phyloP scores from a whole-genome alignment of 2,888 invertebrate species.

The Scelioninae gen. 1 region DNA sequence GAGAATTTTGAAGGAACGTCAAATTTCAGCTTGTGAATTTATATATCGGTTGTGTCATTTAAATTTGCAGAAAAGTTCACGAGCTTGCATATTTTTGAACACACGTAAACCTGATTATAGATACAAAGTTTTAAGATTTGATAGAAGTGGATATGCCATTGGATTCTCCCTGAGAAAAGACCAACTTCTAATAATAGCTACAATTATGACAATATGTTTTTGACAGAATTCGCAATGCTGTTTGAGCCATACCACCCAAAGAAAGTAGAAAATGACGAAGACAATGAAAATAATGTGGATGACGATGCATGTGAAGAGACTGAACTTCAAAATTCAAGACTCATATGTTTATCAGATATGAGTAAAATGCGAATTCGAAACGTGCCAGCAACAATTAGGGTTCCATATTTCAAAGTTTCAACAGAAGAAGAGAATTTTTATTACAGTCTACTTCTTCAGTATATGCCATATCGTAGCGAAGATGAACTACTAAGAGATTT shows the following conservation, averaged over 20 bases:
- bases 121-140: conserved; percentile 8
- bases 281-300: conserved; percentile 16
- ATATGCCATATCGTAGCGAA: not conserved
- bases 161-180: not conserved
- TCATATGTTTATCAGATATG: conserved; percentile 6
- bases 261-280: not conserved
- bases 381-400: too few species aligned
- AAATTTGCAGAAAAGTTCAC: not conserved
- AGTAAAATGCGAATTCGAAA: conserved; percentile 5
- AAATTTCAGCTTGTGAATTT: conserved; percentile 16
- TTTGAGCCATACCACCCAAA: conserved; percentile 11
- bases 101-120: too few species aligned
- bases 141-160: conserved; percentile 2
- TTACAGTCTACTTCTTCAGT: too few species aligned
- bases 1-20: conserved; percentile 14
- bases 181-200: too few species aligned
- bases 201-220: too few species aligned
- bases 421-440: too few species aligned
- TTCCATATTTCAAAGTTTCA: too few species aligned
- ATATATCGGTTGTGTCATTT: conserved; percentile 19
- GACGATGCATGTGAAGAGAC: not conserved
- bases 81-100: not conserved
- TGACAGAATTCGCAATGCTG: too few species aligned
- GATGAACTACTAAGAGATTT: not conserved
- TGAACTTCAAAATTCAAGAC: conserved; percentile 7